Conservation (phyloP, 2,797 vertebrate genomes). For the Odontamblyopus rebecca region DNA sequence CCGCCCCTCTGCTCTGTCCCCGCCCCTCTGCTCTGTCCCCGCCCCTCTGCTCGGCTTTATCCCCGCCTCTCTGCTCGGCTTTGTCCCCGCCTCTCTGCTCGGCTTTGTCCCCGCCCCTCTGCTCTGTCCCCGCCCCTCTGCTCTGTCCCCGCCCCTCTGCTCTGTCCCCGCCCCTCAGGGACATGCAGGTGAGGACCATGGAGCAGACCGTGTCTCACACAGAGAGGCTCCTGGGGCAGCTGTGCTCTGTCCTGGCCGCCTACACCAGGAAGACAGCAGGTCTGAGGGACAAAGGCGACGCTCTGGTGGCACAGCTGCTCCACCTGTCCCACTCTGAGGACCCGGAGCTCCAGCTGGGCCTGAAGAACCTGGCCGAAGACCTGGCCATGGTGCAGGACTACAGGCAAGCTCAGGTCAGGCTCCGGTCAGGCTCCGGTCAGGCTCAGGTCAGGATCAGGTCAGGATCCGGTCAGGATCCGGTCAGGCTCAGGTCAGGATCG, state of each 20-base stretch:
- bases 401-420: conserved; percentile 45
- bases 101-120: too few species aligned
- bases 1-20: too few species aligned
- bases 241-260: conserved; percentile 72
- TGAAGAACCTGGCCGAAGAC: conserved; percentile 78
- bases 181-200: conserved; percentile 71
- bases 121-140: too few species aligned
- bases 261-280: conserved; percentile 75
- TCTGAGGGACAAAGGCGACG: conserved; percentile 74
- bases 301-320: conserved; percentile 70
- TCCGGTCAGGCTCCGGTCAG: too few species aligned
- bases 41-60: not conserved
- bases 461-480: too few species aligned
- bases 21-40: not conserved
- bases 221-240: conserved; percentile 74
- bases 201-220: conserved; percentile 62
- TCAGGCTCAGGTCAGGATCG: too few species aligned
- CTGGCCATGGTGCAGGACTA: conserved; percentile 84
- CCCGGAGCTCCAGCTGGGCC: conserved; percentile 54
- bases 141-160: too few species aligned
- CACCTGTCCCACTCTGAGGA: conserved; percentile 68
- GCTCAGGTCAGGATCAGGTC: too few species aligned
- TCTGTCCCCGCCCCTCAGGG: too few species aligned
- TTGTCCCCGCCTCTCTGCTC: too few species aligned
- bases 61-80: too few species aligned